Conservation (phyloP, 2,113 vertebrate species). For the Varanus salvator region DNA sequence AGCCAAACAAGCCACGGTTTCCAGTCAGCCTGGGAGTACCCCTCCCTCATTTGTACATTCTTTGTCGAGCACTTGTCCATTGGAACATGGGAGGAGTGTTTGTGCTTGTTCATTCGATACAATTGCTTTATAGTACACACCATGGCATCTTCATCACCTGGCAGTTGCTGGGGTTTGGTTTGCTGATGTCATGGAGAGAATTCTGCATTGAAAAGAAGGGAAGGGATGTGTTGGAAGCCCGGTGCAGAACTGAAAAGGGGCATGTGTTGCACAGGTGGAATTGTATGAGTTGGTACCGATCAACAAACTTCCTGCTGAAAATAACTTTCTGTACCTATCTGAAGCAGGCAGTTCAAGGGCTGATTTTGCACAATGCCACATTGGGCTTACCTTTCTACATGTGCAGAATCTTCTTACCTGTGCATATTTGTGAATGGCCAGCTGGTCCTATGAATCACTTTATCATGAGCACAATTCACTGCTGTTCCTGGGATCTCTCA, state of each 20-base stretch:
- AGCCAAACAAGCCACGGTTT: slow-evolving; percentile 35
- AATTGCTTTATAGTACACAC: slow-evolving; percentile 17
- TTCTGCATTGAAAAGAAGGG: slow-evolving; percentile 38
- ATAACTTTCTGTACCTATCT: not conserved
- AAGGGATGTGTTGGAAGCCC: slow-evolving; percentile 10
- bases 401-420: not conserved
- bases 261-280: not conserved
- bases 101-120: slow-evolving; percentile 12
- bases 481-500: not conserved
- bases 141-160: not conserved
- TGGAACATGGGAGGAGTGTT: slow-evolving; percentile 11
- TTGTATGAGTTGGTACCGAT: not conserved
- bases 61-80: slow-evolving; percentile 20
- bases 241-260: not conserved
- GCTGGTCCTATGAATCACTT: not conserved
- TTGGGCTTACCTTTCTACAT: not conserved
- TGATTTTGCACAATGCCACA: slow-evolving; percentile 8
- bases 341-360: not conserved
- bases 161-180: not conserved
- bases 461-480: not conserved
- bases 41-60: slow-evolving; percentile 10
- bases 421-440: not conserved
- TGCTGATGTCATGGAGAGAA: slow-evolving; percentile 16
- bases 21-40: not conserved
- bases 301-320: not conserved